Evolutionary conservation across 2,888 invertebrate species (phyloP).

Genomic region (Spisula solida): DNA sequence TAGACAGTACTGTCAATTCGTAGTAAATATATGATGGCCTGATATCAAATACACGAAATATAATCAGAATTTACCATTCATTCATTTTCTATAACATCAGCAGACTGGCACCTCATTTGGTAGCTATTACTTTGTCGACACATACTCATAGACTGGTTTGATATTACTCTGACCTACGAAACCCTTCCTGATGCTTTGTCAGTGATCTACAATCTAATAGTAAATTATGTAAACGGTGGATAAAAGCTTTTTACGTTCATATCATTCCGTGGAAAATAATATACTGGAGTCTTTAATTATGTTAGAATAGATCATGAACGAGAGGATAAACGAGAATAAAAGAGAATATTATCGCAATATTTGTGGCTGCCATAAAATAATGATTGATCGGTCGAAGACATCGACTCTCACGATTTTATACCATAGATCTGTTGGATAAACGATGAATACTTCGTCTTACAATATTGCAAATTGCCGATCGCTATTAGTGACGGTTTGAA

Average conservation of each 20-base stretch:
- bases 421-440: neutral
- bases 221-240: neutral
- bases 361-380: constrained; percentile 35
- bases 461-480: constrained; percentile 19
- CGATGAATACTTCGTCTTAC: neutral
- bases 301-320: constrained; percentile 27
- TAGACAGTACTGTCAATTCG: neutral
- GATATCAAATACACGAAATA: neutral
- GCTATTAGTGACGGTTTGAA: constrained; percentile 15
- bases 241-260: constrained; percentile 38
- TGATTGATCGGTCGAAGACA: constrained; percentile 40
- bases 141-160: constrained; percentile 1
- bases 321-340: constrained; percentile 38
- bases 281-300: constrained; percentile 41
- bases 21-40: neutral
- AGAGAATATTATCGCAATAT: constrained; percentile 25
- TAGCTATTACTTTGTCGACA: constrained; percentile 31
- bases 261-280: constrained; percentile 29
- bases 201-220: neutral
- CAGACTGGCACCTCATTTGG: constrained; percentile 27
- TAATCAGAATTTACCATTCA: neutral
- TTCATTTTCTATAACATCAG: constrained; percentile 24
- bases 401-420: constrained; percentile 22
- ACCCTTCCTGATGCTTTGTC: neutral
- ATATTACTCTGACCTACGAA: neutral